A percentile compares a stretch with the other conserved stretches of the same genome.
Conservation (phyloP, 2,797 vertebrate genomes). For the Syngnathus acus region DNA sequence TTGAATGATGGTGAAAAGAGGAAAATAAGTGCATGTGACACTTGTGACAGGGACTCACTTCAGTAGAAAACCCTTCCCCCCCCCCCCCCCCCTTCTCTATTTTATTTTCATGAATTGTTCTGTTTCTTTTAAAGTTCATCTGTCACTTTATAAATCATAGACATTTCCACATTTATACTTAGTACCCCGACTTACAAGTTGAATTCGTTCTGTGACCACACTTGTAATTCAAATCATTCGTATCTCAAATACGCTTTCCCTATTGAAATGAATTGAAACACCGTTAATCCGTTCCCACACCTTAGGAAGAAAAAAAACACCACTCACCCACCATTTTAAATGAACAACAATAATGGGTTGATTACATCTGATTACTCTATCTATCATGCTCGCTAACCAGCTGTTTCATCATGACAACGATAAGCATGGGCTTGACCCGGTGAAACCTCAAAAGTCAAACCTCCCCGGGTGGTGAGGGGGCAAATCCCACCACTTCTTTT, state of each 20-base stretch:
- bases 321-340: too few relatives aligned
- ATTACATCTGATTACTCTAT: too few relatives aligned
- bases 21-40: constrained; percentile 59
- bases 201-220: too few relatives aligned
- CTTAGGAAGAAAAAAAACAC: too few relatives aligned
- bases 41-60: constrained; percentile 45
- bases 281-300: too few relatives aligned
- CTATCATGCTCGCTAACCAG: constrained; percentile 8
- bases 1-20: constrained; percentile 60
- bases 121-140: constrained; percentile 10
- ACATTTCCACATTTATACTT: constrained; percentile 4
- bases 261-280: too few relatives aligned
- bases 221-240: too few relatives aligned
- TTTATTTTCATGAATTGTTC: constrained; percentile 33
- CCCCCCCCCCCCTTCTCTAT: constrained; percentile 19
- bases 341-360: too few relatives aligned
- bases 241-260: too few relatives aligned
- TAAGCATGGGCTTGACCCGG: constrained; percentile 46
- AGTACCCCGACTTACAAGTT: not conserved
- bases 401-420: constrained; percentile 45
- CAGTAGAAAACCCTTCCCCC: constrained; percentile 42
- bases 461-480: constrained; percentile 42
- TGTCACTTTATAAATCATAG: not conserved
- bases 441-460: constrained; percentile 43
- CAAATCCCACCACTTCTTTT: constrained; percentile 48